These are phyloP conservation scores for Drosophila funebris DNA, from an alignment of 1,140 invertebrate genomes.

Conservation along the genomic window DNA sequence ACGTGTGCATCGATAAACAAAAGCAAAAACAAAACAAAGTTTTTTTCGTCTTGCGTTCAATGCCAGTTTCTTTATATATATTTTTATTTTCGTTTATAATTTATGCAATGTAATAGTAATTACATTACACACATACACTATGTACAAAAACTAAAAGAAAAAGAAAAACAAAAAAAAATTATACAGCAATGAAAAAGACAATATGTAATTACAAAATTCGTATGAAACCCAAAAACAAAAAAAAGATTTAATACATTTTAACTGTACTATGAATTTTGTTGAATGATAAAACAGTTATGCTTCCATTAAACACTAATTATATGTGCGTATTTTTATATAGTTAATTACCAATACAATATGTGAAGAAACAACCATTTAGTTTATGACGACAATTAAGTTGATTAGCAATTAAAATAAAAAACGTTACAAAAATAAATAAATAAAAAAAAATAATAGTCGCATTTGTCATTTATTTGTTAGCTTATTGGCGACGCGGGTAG, in stretches of 20 bases:
- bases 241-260: slow-evolving; percentile 32
- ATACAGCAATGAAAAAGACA: slow-evolving; percentile 58
- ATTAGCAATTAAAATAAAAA: slow-evolving; percentile 67
- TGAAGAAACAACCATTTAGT: slow-evolving; percentile 68
- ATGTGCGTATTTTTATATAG: slow-evolving; percentile 78
- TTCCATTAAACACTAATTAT: slow-evolving; percentile 69
- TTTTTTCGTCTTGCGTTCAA: slow-evolving; percentile 34
- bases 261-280: slow-evolving; percentile 75
- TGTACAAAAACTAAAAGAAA: slow-evolving; percentile 43
- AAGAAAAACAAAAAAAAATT: slow-evolving; percentile 36
- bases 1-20: slow-evolving; percentile 19
- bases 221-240: too few relatives aligned
- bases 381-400: slow-evolving; percentile 74
- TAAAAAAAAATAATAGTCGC: background rate
- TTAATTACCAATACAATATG: slow-evolving; percentile 57
- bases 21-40: slow-evolving; percentile 13
- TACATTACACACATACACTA: slow-evolving; percentile 15
- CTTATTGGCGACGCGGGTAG: too few relatives aligned
- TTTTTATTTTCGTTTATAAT: slow-evolving; percentile 35
- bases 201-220: slow-evolving; percentile 35
- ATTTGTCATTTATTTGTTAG: background rate
- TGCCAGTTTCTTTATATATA: slow-evolving; percentile 56
- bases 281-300: slow-evolving; percentile 68
- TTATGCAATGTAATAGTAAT: slow-evolving; percentile 32
- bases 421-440: slow-evolving; percentile 64